Conservation (phyloP, 2,797 vertebrate species). For the Anguilla pacifica region DNA sequence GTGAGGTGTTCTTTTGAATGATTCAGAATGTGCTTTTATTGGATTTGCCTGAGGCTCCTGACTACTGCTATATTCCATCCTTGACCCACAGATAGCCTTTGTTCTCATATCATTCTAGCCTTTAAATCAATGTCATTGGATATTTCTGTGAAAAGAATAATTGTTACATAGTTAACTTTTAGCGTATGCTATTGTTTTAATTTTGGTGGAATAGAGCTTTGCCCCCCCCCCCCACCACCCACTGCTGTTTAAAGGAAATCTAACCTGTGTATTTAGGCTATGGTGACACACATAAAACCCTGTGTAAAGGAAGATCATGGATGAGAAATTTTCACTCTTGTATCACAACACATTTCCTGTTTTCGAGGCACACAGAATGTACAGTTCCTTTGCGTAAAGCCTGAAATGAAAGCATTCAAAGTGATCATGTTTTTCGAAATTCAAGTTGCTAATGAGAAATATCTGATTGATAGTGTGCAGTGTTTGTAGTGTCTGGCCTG, state of each 20-base stretch:
- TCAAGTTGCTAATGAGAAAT: neutral
- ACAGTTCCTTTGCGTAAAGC: neutral
- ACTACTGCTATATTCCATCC: slow-evolving; percentile 15
- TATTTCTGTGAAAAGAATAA: neutral
- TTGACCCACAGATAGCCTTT: slow-evolving; percentile 32
- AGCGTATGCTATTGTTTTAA: neutral
- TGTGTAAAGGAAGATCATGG: neutral
- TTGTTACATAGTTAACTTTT: neutral
- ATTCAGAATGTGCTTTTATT: neutral
- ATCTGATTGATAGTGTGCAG: neutral
- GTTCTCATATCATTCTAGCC: neutral
- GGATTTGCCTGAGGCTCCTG: neutral
- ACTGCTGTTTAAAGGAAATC: neutral
- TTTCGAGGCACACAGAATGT: neutral
- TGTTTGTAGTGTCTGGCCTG: neutral
- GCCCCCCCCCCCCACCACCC: neutral
- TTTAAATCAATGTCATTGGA: slow-evolving; percentile 8
- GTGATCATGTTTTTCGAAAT: neutral
- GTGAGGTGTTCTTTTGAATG: slow-evolving; percentile 13
- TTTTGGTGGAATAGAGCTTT: neutral
- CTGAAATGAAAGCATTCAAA: neutral
- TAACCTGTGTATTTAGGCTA: neutral
- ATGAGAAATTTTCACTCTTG: neutral
- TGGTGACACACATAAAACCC: neutral
- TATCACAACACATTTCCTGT: neutral